Conservation (phyloP, 2,888 invertebrate species). For the Dynastes hyllus region DNA sequence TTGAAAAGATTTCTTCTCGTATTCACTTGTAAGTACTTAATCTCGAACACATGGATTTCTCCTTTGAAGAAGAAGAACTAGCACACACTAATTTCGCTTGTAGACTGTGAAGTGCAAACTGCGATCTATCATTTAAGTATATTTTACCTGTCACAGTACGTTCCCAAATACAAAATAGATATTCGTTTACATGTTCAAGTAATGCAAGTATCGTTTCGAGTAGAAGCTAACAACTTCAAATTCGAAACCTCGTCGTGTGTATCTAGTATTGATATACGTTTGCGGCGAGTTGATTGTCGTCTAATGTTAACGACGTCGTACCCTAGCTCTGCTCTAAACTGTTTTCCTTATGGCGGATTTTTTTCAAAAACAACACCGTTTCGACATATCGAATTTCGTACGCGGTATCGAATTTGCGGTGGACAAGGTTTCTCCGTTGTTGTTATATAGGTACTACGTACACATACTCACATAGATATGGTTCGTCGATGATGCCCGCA, state of each 20-base stretch:
- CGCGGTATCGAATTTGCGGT: constrained; percentile 69
- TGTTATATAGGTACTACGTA: constrained; percentile 6
- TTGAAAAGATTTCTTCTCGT: background rate
- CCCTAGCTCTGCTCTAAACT: constrained; percentile 62
- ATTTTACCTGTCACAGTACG: constrained; percentile 69
- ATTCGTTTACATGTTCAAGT: constrained; percentile 67
- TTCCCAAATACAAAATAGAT: constrained; percentile 70
- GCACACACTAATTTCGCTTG: constrained; percentile 50
- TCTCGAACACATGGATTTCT: too few species aligned
- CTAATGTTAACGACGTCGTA: constrained; percentile 36
- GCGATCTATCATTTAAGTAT: constrained; percentile 67
- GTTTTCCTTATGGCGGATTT: constrained; percentile 62
- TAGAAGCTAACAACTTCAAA: constrained; percentile 60
- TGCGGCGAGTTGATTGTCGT: constrained; percentile 37
- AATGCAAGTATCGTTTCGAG: constrained; percentile 8
- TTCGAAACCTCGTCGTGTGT: constrained; percentile 63
- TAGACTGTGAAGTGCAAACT: constrained; percentile 51
- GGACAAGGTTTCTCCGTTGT: constrained; percentile 51
- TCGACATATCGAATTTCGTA: constrained; percentile 65
- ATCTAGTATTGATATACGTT: constrained; percentile 64
- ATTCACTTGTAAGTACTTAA: background rate
- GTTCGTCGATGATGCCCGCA: too few species aligned
- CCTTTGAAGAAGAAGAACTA: background rate
- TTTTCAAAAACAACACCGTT: constrained; percentile 59
- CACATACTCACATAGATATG: background rate